Percentiles rank a stretch among this genome's conserved stretches.
Evolutionary conservation across 2,888 invertebrate species (phyloP).

Genomic region (Cecidostiba fungosa): DNA sequence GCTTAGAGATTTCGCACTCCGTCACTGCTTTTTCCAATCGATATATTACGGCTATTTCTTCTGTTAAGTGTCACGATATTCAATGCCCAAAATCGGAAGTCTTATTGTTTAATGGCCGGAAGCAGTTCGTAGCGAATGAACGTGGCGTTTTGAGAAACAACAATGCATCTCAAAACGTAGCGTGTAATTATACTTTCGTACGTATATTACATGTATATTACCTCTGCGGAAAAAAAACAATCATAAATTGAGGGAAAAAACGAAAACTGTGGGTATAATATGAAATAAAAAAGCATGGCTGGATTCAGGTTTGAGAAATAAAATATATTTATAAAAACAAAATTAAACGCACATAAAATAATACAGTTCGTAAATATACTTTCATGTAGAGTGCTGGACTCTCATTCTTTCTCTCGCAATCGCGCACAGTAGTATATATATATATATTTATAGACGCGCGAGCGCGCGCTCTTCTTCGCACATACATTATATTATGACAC

Average conservation of each 20-base stretch:
- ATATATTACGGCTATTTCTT: too few species aligned
- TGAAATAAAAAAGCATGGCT: constrained; percentile 50
- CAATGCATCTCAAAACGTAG: constrained; percentile 40
- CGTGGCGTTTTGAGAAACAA: constrained; percentile 34
- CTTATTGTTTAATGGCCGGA: constrained; percentile 65
- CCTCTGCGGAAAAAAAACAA: not conserved
- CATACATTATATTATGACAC: not conserved
- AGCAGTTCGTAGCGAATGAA: constrained; percentile 43
- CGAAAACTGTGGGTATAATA: not conserved
- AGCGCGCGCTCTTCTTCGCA: constrained; percentile 31
- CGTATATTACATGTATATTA: not conserved
- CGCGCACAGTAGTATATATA: not conserved
- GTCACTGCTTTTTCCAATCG: not conserved
- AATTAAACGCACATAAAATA: constrained; percentile 78
- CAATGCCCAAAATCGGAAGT: constrained; percentile 59
- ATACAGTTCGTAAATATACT: constrained; percentile 75
- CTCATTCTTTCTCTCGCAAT: constrained; percentile 26
- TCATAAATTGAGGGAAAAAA: not conserved
- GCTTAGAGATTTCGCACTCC: constrained; percentile 68
- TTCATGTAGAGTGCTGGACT: constrained; percentile 58
- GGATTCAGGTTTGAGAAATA: constrained; percentile 73
- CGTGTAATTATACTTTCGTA: constrained; percentile 48
- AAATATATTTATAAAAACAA: constrained; percentile 80
- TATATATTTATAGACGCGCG: not conserved
- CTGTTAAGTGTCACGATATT: too few species aligned